phyloP scores from a whole-genome alignment of 2,888 invertebrate species.

The Andrena minutula region DNA sequence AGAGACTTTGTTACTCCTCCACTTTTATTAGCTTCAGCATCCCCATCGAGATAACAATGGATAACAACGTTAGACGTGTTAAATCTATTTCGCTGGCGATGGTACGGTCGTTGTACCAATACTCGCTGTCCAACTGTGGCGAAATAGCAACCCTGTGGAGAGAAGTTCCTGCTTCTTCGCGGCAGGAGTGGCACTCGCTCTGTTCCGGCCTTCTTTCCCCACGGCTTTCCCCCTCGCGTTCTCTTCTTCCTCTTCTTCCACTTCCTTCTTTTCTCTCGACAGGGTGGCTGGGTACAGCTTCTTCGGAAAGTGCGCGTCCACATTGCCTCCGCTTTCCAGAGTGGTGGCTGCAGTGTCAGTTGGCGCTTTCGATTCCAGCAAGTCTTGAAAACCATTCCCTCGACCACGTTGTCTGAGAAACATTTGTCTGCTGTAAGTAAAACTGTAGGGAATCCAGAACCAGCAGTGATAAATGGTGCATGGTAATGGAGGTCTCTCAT shows the following conservation, averaged over 20 bases:
- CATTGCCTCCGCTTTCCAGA: constrained; percentile 27
- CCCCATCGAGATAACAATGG: not conserved
- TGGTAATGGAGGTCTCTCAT: not conserved
- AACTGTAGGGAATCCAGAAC: not conserved
- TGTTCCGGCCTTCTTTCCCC: constrained; percentile 22
- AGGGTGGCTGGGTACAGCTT: constrained; percentile 7
- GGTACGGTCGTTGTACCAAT: not conserved
- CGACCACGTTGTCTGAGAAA: not conserved
- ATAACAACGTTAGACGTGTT: not conserved
- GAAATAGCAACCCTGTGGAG: constrained; percentile 46
- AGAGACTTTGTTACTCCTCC: not conserved
- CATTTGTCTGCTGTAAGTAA: not conserved
- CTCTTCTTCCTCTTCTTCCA: not conserved
- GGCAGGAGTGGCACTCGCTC: constrained; percentile 50
- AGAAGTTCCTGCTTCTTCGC: constrained; percentile 45
- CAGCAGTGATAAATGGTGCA: not conserved
- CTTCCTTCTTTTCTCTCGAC: not conserved
- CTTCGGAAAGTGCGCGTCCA: constrained; percentile 33
- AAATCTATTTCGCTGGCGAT: not conserved
- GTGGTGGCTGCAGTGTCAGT: constrained; percentile 29
- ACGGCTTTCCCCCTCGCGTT: not conserved
- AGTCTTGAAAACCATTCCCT: constrained; percentile 16
- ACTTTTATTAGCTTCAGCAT: too few species aligned
- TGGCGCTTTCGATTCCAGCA: not conserved
- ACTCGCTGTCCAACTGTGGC: constrained; percentile 22